These are phyloP conservation scores for Megastigmus dorsalis DNA, from an alignment of 2,888 invertebrate genomes.

Conservation along the genomic window DNA sequence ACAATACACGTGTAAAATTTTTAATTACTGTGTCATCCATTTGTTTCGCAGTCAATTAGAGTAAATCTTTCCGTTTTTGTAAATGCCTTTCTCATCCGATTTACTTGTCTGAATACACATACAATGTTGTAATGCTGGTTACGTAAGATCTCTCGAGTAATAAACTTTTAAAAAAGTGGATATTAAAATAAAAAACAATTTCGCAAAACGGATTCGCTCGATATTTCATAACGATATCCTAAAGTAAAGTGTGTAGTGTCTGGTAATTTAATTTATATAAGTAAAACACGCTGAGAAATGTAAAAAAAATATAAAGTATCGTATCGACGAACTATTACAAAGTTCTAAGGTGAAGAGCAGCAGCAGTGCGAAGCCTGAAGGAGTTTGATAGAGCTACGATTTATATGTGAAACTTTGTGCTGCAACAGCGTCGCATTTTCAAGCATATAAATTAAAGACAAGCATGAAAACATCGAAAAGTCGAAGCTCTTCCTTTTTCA, in stretches of 20 bases:
- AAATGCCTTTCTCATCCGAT: slow-evolving; percentile 45
- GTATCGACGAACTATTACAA: slow-evolving; percentile 55
- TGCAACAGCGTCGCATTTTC: slow-evolving; percentile 49
- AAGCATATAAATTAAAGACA: slow-evolving; percentile 49
- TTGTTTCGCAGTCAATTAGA: slow-evolving; percentile 56
- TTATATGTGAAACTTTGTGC: slow-evolving; percentile 52
- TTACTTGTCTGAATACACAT: slow-evolving; percentile 51
- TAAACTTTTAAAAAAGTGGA: slow-evolving; percentile 50
- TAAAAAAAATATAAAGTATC: slow-evolving; percentile 56
- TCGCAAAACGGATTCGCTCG: slow-evolving; percentile 61
- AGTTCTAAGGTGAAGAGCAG: slow-evolving; percentile 58
- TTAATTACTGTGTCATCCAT: slow-evolving; percentile 47
- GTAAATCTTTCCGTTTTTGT: slow-evolving; percentile 55
- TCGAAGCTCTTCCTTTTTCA: slow-evolving; percentile 52
- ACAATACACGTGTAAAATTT: slow-evolving; percentile 40
- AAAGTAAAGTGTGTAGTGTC: slow-evolving; percentile 65
- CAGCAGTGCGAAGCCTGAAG: slow-evolving; percentile 61
- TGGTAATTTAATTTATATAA: slow-evolving; percentile 71
- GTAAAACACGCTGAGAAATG: slow-evolving; percentile 63
- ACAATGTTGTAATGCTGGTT: slow-evolving; percentile 51
- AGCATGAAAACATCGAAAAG: slow-evolving; percentile 54
- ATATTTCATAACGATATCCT: slow-evolving; percentile 66
- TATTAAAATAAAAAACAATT: slow-evolving; percentile 47
- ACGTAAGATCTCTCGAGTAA: slow-evolving; percentile 49
- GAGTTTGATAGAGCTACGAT: slow-evolving; percentile 56